Percentiles rank a stretch among this genome's conserved stretches.
phyloP scores from a whole-genome alignment of 1,140 invertebrate genomes.

The Anoplophora glabripennis region DNA sequence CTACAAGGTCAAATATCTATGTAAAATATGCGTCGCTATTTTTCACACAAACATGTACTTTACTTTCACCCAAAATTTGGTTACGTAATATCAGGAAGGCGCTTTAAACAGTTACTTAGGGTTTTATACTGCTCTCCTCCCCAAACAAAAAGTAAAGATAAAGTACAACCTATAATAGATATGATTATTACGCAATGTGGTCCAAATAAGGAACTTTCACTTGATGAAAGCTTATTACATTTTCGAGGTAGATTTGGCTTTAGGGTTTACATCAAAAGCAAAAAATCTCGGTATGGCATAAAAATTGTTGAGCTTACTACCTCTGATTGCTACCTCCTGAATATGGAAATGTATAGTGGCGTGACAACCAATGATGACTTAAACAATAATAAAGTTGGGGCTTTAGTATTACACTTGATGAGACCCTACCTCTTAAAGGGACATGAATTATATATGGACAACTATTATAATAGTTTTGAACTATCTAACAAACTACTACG shows the following conservation, averaged over 20 bases:
- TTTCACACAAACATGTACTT: slow-evolving; percentile 2
- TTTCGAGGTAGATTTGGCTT: slow-evolving; percentile 13
- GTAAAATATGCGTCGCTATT: neutral
- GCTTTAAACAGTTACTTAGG: slow-evolving; percentile 8
- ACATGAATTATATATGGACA: slow-evolving; percentile 21
- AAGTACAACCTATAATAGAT: slow-evolving; percentile 7
- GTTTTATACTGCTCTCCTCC: neutral
- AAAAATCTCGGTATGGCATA: slow-evolving; percentile 14
- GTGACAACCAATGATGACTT: neutral
- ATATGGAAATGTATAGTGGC: slow-evolving; percentile 17
- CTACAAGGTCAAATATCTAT: slow-evolving; percentile 4
- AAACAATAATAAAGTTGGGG: neutral
- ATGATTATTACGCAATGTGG: neutral
- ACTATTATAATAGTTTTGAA: slow-evolving; percentile 20
- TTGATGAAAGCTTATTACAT: slow-evolving; percentile 11
- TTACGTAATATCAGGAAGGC: slow-evolving; percentile 3
- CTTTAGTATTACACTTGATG: slow-evolving; percentile 4
- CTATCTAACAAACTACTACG: slow-evolving; percentile 18
- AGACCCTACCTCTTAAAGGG: slow-evolving; percentile 10
- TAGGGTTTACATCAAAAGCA: slow-evolving; percentile 17
- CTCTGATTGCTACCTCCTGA: slow-evolving; percentile 11
- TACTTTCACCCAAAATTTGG: slow-evolving; percentile 8
- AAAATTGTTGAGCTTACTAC: slow-evolving; percentile 10
- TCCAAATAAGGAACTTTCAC: slow-evolving; percentile 8
- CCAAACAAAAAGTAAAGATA: slow-evolving; percentile 2